These are phyloP conservation scores for Eulacestoma nigropectus DNA, from an alignment of 2,113 vertebrate genomes.

Conservation along the genomic window DNA sequence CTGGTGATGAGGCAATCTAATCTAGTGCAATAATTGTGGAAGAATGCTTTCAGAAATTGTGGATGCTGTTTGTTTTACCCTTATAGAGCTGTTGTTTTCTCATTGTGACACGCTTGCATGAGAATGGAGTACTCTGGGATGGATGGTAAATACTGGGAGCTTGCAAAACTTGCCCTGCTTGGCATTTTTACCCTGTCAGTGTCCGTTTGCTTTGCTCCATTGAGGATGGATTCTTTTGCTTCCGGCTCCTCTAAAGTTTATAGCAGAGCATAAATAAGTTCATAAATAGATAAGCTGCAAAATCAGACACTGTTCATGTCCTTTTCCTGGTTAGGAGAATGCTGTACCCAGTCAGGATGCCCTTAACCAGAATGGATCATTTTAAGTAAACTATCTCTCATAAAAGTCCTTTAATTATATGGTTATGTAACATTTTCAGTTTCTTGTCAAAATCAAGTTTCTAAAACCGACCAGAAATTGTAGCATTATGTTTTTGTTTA, in stretches of 20 bases:
- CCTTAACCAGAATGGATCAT: not conserved
- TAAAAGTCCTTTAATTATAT: not conserved
- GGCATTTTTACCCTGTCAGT: not conserved
- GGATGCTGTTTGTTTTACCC: constrained; percentile 52
- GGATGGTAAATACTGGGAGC: not conserved
- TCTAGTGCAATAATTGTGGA: constrained; percentile 35
- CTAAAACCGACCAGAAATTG: not conserved
- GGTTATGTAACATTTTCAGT: not conserved
- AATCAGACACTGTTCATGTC: not conserved
- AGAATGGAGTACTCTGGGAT: not conserved
- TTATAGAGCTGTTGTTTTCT: constrained; percentile 22
- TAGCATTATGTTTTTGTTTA: not conserved
- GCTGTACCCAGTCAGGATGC: not conserved
- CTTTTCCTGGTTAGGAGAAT: not conserved
- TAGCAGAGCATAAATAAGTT: not conserved
- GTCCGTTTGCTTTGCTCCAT: accelerated
- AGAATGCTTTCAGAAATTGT: constrained; percentile 40
- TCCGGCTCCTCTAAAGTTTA: not conserved
- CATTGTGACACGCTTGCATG: not conserved
- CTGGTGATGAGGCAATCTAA: constrained; percentile 52
- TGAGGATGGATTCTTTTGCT: not conserved
- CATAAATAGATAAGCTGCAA: not conserved
- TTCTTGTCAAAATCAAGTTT: not conserved
- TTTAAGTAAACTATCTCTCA: not conserved
- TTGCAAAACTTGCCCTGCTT: not conserved